A percentile compares a stretch with the other conserved stretches of the same genome.
phyloP scores from a whole-genome alignment of 2,113 vertebrate species.

The Alligator sinensis region DNA sequence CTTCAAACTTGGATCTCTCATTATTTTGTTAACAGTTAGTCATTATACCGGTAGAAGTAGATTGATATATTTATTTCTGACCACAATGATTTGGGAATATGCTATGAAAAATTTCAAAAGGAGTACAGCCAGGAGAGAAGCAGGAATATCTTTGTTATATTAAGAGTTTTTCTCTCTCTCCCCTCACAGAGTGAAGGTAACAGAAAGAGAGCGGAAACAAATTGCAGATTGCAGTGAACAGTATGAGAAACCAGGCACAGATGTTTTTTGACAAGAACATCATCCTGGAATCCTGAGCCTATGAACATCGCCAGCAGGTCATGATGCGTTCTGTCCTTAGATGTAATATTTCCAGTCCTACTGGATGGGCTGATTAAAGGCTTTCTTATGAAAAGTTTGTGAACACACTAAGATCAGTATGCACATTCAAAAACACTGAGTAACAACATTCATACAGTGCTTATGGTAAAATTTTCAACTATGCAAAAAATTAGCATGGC shows the following conservation, averaged over 20 bases:
- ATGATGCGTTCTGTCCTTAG: not conserved
- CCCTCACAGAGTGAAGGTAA: not conserved
- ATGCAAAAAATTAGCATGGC: constrained; percentile 30
- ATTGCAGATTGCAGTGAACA: not conserved
- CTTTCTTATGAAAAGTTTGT: not conserved
- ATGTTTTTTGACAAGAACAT: not conserved
- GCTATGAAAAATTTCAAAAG: not conserved
- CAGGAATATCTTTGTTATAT: not conserved
- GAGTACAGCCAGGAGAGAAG: not conserved
- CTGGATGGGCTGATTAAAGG: constrained; percentile 14
- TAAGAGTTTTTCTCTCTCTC: not conserved
- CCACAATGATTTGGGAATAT: constrained; percentile 12
- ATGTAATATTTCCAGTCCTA: not conserved
- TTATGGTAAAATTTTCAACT: constrained; percentile 34
- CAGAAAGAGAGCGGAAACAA: not conserved
- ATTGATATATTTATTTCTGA: constrained; percentile 11
- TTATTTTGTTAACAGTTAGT: not conserved
- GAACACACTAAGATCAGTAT: constrained; percentile 15
- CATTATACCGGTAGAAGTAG: not conserved
- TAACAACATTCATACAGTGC: not conserved
- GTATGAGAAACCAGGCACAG: not conserved
- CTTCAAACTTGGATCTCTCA: not conserved
- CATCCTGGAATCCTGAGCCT: not conserved
- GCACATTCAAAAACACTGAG: constrained; percentile 6
- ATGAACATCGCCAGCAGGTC: not conserved